Conservation (phyloP, 2,797 vertebrate genomes). For the Todus mexicanus region DNA sequence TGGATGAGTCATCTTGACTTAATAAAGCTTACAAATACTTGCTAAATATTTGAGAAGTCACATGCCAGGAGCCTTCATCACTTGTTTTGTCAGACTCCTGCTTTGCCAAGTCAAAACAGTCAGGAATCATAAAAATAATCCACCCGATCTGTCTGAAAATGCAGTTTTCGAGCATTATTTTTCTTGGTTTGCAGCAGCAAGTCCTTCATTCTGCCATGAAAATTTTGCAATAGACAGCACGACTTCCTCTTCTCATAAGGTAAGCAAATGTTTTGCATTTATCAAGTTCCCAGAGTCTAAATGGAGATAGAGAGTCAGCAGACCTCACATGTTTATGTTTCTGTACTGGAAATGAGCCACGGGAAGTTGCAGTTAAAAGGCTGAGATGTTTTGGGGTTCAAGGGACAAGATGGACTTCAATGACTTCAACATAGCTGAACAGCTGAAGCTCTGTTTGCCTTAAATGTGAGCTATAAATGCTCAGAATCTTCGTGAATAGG, state of each 20-base stretch:
- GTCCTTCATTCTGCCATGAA: slow-evolving; percentile 11
- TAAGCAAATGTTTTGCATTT: slow-evolving; percentile 43
- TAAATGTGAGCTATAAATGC: neutral
- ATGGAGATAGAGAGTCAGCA: slow-evolving; percentile 9
- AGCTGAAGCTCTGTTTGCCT: neutral
- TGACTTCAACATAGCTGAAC: neutral
- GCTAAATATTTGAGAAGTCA: slow-evolving; percentile 48
- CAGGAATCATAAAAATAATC: slow-evolving; percentile 62
- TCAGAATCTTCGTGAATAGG: neutral
- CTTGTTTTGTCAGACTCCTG: slow-evolving; percentile 51
- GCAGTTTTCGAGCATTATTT: slow-evolving; percentile 24
- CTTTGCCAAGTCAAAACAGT: slow-evolving; percentile 50
- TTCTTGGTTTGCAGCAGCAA: slow-evolving; percentile 15
- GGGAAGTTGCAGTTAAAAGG: slow-evolving; percentile 60
- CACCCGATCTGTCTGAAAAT: slow-evolving; percentile 43
- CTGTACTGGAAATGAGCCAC: slow-evolving; percentile 54
- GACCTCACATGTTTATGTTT: slow-evolving; percentile 56
- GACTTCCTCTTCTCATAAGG: slow-evolving; percentile 17
- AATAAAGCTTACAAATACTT: slow-evolving; percentile 54
- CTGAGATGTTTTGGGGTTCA: slow-evolving; percentile 24
- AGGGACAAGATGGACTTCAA: slow-evolving; percentile 16
- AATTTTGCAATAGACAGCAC: neutral
- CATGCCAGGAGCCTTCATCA: slow-evolving; percentile 52
- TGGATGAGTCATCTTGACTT: slow-evolving; percentile 63
- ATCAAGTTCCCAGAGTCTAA: slow-evolving; percentile 45